Evolutionary conservation across 1,140 invertebrate genomes (phyloP), one percentile per base, ranked within the genome.

Genomic region (Anastrepha ludens): DNA sequence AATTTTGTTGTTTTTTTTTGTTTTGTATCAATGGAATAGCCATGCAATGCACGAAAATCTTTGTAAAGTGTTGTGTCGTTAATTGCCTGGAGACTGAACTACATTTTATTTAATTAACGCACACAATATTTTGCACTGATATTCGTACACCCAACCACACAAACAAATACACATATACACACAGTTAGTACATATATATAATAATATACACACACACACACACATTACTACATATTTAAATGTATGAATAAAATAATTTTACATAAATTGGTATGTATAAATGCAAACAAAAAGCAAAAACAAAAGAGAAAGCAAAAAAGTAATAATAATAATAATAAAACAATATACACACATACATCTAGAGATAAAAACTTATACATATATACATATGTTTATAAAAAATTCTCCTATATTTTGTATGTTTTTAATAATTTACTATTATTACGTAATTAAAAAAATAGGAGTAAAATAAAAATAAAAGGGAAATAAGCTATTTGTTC

Each of bases 1-100:
- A n/a, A 50, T n/a, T 74, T 47, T 81, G 5, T 55, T 20, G 8
- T 0, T 47, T 70, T 70, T 20, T 81, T 55, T 58, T 74, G 44
- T 74, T 74, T 50, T 47, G 41, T 70, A 39, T 11, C 50, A 20
- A 89, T 90, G 91, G 89, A 90, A 81, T 20, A 81, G 20, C 17
- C 74, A 50, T 17, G 7, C 9, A 65, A 81, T n/a, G 41, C 50
- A 44, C 39, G 81, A 87, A 86, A 59, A 78, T 85, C 17, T 64
- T 59, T 88, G 85, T 87, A 86, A 59, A 85, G 78, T 87, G 60
- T 70, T 81, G 47, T 41, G 11, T 89, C 91, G 90, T 89, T 90
- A 92, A 92, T 92, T 90, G 74, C 90, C 90, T 92, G 91, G 91
- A 92, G 91, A 92, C 91, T 92, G 91, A 92, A 91, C 91, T 92